Base-by-base conservation (phyloP, 2,888 invertebrate species). In the Icerya purchasi region DNA sequence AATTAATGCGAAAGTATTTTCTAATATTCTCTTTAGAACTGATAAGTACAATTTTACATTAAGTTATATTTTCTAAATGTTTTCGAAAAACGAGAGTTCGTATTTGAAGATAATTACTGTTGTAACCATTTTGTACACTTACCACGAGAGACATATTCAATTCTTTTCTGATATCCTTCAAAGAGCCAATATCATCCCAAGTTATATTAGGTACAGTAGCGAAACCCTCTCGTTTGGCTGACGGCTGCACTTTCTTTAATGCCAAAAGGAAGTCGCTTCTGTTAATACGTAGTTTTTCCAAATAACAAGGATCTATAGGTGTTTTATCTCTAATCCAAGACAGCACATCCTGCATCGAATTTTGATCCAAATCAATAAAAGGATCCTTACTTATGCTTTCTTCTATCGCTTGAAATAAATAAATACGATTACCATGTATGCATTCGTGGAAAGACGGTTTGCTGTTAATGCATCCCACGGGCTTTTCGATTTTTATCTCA, bases 181-280 rank as follows among this genome's bases (percentile, higher is more conserved):
- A 72, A 0, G 96, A 94, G 0, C 98, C 98, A 65, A 98, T 81
- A 74, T 98, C 93, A 50, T 89, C 82, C 97, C 97, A 98, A 1
- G 90, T 89, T 1, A 91, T 90, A 75, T 93, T 91, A 1, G 98
- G 97, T 18, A 98, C 91, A 1, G 94, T 94, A 1, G 90, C 89
- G 72, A 98, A 96, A 56, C 97, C 97, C 76, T 98, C 97, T 65
- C 96, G 77, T 68, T 93, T 94, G 0, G 93, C 86, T 57, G 91
- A 90, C 0, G 96, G 96, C 70, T 91, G 90, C 3, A 92, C 84
- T 59, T 80, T 75, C 69, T 85, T 83, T 23, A 91, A 72, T 2
- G 92, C 92, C 65, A 75, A 76, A 59, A 80, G 69, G 67, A 89
- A 90, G 70, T 93, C 92, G 3, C 79, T 77, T 68, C 84, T 77